These are phyloP conservation scores for Leucoraja erinaceus DNA, from an alignment of 2,113 vertebrate species.

Conservation along the genomic window DNA sequence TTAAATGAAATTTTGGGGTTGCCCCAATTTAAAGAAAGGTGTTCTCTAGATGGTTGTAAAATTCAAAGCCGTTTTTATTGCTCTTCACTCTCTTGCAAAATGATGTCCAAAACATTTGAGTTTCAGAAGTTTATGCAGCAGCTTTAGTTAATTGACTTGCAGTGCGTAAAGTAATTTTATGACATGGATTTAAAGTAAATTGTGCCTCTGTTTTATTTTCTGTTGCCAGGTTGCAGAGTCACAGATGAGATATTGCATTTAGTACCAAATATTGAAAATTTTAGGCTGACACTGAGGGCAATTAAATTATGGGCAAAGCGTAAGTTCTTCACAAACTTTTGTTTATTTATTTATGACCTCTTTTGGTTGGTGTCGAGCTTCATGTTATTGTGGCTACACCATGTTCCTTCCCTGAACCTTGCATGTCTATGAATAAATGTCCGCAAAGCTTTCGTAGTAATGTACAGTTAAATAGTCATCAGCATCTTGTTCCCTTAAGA, in stretches of 20 bases:
- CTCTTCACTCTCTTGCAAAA: not conserved
- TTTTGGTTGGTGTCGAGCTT: not conserved
- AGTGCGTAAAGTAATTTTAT: not conserved
- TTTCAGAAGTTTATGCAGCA: not conserved
- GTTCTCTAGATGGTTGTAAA: not conserved
- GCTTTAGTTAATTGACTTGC: not conserved
- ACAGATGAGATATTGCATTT: slow-evolving; percentile 84
- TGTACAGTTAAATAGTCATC: not conserved
- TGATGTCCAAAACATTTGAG: not conserved
- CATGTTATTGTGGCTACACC: not conserved
- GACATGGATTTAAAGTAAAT: no score
- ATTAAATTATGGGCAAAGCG: slow-evolving; percentile 92
- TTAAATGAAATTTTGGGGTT: not conserved
- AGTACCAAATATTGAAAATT: slow-evolving; percentile 84
- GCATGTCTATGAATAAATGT: not conserved
- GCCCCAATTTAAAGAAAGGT: not conserved
- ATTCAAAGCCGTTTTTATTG: not conserved
- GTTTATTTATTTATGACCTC: not conserved
- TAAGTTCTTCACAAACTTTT: slow-evolving; percentile 55
- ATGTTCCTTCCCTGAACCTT: not conserved
- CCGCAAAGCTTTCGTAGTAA: not conserved
- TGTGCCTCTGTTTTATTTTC: slow-evolving; percentile 41
- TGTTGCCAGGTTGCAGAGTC: slow-evolving; percentile 78
- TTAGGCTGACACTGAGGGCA: slow-evolving; percentile 81
- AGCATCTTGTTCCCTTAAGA: not conserved